Percentiles rank a stretch among this genome's conserved stretches.
phyloP scores from a whole-genome alignment of 2,888 invertebrate genomes.

The Ditula angustiorana region DNA sequence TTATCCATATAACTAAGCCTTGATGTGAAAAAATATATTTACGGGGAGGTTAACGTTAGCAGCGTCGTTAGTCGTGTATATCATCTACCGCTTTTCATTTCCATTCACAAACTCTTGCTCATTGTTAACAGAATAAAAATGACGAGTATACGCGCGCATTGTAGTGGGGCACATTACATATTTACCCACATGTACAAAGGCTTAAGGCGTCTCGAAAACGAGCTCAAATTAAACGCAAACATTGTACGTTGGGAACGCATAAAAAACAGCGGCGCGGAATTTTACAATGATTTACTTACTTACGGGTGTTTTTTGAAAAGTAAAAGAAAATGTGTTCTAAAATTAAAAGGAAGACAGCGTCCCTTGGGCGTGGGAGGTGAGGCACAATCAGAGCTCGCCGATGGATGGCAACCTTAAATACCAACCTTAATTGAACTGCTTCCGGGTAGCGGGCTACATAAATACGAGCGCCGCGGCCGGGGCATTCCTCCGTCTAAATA shows the following conservation, averaged over 20 bases:
- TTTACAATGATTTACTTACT: constrained; percentile 38
- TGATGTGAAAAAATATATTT: background rate
- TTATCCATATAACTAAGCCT: background rate
- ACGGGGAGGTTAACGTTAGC: constrained; percentile 7
- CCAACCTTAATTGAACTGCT: constrained; percentile 84
- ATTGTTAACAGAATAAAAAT: constrained; percentile 40
- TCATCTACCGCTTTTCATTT: constrained; percentile 32
- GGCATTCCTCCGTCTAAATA: constrained; percentile 69
- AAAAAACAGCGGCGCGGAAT: constrained; percentile 26
- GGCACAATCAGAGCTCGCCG: constrained; percentile 80
- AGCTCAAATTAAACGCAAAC: constrained; percentile 39
- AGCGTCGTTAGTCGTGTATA: constrained; percentile 22
- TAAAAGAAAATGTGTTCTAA: constrained; percentile 79
- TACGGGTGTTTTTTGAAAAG: constrained; percentile 56
- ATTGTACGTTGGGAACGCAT: constrained; percentile 30
- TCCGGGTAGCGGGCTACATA: constrained; percentile 78
- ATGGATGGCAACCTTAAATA: constrained; percentile 82
- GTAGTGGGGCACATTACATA: constrained; percentile 38
- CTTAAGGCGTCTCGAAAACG: constrained; percentile 35
- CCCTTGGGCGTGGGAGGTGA: constrained; percentile 63
- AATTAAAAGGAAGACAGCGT: constrained; percentile 79
- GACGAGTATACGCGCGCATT: constrained; percentile 34
- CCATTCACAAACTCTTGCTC: constrained; percentile 37
- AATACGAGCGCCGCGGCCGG: constrained; percentile 73
- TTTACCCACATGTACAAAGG: constrained; percentile 38